Evolutionary conservation across 1,140 invertebrate genomes (phyloP), one percentile per base, ranked within the genome.

Genomic region (Oscheius sp.): DNA sequence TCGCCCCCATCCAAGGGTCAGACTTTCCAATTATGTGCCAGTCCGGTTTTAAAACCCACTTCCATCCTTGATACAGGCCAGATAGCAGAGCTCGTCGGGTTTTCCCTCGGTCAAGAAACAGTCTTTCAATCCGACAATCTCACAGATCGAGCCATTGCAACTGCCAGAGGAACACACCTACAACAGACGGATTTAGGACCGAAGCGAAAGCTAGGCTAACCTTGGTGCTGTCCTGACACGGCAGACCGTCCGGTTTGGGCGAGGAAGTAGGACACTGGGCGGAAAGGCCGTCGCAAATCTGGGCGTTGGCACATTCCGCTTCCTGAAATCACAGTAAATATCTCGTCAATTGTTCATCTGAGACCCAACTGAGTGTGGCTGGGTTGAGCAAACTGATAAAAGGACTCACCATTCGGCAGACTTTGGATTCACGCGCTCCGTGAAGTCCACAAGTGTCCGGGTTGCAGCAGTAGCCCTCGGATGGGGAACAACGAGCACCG

Each of bases 41-140:
- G n/a, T n/a, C n/a, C n/a, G n/a, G 15, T 35, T 15, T 46, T 28
- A 32, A 26, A 67, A 62, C 68, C 49, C 66, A 82, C 78, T 82
- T 77, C 92, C 90, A 29, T 91, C 91, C 82, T 91, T 91, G 86
- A 94, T 92, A 85, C 96, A 99, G 49, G 95, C 94, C 71, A 99
- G 88, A 86, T 97, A 94, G 86, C 96, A 99, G 62, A 98, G 88
- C 81, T 94, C 91, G 79, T 92, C 91, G 20, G 93, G 92, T 32
- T 91, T 92, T n/a, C 90, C 88, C 55, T 92, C 93, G 2, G 93
- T 94, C n/a, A 97, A 88, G 86, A 96, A 98, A 84, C 96, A 99
- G 83, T 97, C 94, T 46, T 91, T 91, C 86, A 97, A 89, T 80
- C 92, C 91, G 90, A 94, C 95, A 80, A 92, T 91, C 65, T 94